Percentiles rank a stretch among this genome's conserved stretches.
Conservation (phyloP, 2,888 invertebrate species). For the Muscina levida region DNA sequence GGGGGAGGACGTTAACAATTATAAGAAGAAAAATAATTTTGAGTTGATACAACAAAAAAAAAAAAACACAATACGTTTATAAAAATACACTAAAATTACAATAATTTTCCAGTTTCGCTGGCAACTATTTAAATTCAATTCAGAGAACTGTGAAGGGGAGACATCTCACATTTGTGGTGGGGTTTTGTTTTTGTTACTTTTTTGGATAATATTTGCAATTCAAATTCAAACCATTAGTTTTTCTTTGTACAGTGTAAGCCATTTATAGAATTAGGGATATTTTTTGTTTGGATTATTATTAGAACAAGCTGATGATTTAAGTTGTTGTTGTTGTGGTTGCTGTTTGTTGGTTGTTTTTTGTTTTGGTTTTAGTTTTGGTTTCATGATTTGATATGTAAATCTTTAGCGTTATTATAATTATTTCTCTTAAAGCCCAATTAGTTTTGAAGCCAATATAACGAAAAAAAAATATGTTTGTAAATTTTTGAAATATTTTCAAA, state of each 20-base stretch:
- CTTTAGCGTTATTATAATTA: constrained; percentile 44
- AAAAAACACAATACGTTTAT: not conserved
- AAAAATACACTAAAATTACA: constrained; percentile 29
- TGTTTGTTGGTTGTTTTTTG: too few relatives aligned
- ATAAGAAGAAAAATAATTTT: constrained; percentile 67
- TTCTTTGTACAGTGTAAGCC: constrained; percentile 5
- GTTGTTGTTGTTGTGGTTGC: too few relatives aligned
- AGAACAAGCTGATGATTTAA: constrained; percentile 63
- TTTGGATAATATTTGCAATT: too few relatives aligned
- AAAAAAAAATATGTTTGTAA: constrained; percentile 51
- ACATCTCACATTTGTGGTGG: constrained; percentile 82
- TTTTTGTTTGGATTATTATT: constrained; percentile 37
- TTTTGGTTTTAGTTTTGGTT: constrained; percentile 36
- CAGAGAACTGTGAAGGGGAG: constrained; percentile 91
- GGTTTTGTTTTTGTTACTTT: constrained; percentile 57
- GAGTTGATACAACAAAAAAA: constrained; percentile 54
- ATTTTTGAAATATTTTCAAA: constrained; percentile 24
- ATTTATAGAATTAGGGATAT: constrained; percentile 37
- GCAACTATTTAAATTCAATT: constrained; percentile 55
- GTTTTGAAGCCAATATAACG: constrained; percentile 51
- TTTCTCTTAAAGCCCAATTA: constrained; percentile 52
- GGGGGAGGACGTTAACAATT: constrained; percentile 59
- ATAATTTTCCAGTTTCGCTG: constrained; percentile 41
- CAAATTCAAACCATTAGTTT: constrained; percentile 36
- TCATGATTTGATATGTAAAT: constrained; percentile 37